These are phyloP conservation scores for Drosophila willistoni DNA, from an alignment of 1,140 invertebrate species.

Conservation along the genomic window DNA sequence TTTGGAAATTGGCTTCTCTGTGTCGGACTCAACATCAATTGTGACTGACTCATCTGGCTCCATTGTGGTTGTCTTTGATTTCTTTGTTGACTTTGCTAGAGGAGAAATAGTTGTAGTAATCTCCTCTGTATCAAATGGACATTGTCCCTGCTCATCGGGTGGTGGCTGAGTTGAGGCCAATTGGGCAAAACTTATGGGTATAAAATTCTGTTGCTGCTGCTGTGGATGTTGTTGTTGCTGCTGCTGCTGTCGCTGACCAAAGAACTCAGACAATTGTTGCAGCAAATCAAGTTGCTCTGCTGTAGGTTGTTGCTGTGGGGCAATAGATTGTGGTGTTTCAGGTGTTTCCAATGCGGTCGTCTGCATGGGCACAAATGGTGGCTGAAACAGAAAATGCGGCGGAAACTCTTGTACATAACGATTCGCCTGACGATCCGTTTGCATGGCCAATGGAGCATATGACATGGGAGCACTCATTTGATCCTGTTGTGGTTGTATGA, in stretches of 20 bases:
- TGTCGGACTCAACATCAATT: conserved; percentile 20
- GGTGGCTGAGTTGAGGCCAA: not conserved
- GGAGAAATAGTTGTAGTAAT: not conserved
- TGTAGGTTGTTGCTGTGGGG: not conserved
- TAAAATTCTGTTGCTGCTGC: not conserved
- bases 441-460: conserved; percentile 8
- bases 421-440: conserved; percentile 17
- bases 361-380: conserved; percentile 15
- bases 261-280: conserved; percentile 47
- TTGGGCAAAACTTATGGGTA: not conserved
- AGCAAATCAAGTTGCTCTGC: conserved; percentile 47
- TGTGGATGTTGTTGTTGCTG: conserved; percentile 15
- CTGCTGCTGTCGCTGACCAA: conserved; percentile 20
- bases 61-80: not conserved
- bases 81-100: conserved; percentile 20
- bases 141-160: not conserved
- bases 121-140: conserved; percentile 1
- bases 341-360: not conserved
- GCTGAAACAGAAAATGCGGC: conserved; percentile 13
- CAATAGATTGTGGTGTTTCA: conserved; percentile 3
- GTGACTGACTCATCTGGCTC: conserved; percentile 13
- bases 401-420: conserved; percentile 19
- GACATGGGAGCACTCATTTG: not conserved
- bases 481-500: not conserved
- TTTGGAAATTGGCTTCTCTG: not conserved